These are phyloP conservation scores for Pollenia amentaria DNA, from an alignment of 2,888 invertebrate genomes.

Conservation along the genomic window DNA sequence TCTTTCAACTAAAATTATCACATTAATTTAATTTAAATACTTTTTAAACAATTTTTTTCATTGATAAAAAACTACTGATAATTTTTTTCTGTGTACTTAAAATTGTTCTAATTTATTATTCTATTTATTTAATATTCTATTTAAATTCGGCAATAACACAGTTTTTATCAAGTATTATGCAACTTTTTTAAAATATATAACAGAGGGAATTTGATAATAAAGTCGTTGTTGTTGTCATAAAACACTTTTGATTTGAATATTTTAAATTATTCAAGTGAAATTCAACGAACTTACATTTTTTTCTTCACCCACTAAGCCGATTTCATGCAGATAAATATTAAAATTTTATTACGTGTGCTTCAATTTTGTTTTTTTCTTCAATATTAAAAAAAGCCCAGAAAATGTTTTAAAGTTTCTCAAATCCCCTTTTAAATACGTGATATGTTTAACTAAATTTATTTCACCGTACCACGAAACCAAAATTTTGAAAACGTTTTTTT, in stretches of 20 bases:
- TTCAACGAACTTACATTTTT: slow-evolving; percentile 33
- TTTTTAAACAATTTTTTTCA: too few species aligned
- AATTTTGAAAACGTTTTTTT: neutral
- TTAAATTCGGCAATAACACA: neutral
- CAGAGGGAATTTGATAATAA: slow-evolving; percentile 3
- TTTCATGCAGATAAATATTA: slow-evolving; percentile 10
- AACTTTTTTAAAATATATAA: neutral
- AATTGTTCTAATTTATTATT: too few species aligned
- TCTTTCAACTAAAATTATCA: too few species aligned
- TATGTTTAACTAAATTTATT: slow-evolving; percentile 42
- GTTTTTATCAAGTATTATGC: neutral
- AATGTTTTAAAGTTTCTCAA: slow-evolving; percentile 38
- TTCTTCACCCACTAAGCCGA: neutral
- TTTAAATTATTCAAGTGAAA: slow-evolving; percentile 55
- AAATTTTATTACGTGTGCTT: slow-evolving; percentile 53
- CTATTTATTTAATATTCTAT: too few species aligned
- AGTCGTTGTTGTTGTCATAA: neutral
- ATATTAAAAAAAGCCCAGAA: neutral
- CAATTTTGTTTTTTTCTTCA: neutral
- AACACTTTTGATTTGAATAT: slow-evolving; percentile 27
- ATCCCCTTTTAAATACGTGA: slow-evolving; percentile 46
- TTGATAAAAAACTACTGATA: too few species aligned
- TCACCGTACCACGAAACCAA: slow-evolving; percentile 33
- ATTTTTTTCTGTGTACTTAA: too few species aligned
- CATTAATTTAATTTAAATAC: too few species aligned